Evolutionary conservation across 2,797 vertebrate species (phyloP).

Genomic region (Muraenolepis orangiensis): DNA sequence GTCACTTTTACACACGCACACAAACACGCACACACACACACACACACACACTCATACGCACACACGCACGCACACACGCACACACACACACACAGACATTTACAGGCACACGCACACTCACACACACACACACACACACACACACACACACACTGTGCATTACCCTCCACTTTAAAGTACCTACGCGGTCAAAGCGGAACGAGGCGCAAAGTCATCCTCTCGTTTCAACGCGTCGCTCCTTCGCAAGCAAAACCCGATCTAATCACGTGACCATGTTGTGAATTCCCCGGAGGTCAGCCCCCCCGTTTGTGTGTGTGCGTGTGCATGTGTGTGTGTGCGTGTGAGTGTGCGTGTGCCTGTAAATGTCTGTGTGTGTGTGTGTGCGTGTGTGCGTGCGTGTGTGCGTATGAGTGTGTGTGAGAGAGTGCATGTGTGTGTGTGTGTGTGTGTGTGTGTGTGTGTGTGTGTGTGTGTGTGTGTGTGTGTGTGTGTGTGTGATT

Average conservation of each 20-base stretch:
- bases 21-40: background rate
- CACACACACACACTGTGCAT: conserved; percentile 26
- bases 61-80: background rate
- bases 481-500: background rate
- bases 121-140: conserved; percentile 7
- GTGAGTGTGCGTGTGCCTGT: no score
- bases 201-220: background rate
- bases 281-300: conserved; percentile 11
- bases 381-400: no score
- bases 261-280: conserved; percentile 28
- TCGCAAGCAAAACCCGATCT: background rate
- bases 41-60: background rate
- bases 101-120: background rate
- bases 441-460: no score
- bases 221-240: background rate
- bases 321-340: no score
- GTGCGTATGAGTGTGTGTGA: no score
- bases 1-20: no score
- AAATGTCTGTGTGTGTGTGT: no score
- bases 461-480: no score
- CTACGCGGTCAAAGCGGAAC: background rate
- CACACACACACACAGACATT: conserved; percentile 16
- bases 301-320: no score
- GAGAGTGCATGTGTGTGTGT: no score
- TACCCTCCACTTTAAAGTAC: conserved; percentile 52